phyloP scores from a whole-genome alignment of 2,888 invertebrate species.

The Steinernema hermaphroditum region DNA sequence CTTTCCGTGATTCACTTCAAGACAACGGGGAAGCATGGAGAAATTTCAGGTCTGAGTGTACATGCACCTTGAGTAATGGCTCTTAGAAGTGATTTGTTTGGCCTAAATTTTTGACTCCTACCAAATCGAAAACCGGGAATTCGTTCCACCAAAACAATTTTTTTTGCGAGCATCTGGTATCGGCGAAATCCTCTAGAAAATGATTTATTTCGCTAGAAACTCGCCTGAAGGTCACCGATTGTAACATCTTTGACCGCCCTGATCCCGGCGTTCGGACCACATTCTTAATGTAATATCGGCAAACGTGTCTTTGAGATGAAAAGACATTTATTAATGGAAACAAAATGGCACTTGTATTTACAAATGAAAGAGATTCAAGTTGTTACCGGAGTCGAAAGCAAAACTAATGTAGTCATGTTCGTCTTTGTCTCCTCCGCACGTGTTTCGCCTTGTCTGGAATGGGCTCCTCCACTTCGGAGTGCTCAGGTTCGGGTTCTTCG shows the following conservation, averaged over 20 bases:
- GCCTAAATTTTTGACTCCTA: no score
- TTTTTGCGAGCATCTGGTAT: no score
- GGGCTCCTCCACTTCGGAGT: background rate
- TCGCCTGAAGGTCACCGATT: background rate
- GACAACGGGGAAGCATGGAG: no score
- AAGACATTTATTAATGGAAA: background rate
- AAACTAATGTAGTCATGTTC: background rate
- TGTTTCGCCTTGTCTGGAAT: background rate
- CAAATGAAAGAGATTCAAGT: slow-evolving; percentile 5
- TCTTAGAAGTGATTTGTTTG: no score
- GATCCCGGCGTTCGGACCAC: no score
- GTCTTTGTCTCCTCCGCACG: slow-evolving; percentile 5
- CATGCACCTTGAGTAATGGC: no score
- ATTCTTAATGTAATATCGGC: no score
- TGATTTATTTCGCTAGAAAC: background rate
- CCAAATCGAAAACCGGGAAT: no score
- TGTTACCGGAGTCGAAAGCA: background rate
- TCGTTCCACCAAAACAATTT: no score
- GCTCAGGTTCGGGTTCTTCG: slow-evolving; percentile 8
- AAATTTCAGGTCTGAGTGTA: no score
- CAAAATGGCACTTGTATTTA: background rate
- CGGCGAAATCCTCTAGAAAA: background rate
- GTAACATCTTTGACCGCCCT: background rate
- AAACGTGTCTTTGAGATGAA: no score
- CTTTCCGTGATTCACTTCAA: no score